Conservation (phyloP, 2,797 vertebrate species). For the Macrochelys suwanniensis region DNA sequence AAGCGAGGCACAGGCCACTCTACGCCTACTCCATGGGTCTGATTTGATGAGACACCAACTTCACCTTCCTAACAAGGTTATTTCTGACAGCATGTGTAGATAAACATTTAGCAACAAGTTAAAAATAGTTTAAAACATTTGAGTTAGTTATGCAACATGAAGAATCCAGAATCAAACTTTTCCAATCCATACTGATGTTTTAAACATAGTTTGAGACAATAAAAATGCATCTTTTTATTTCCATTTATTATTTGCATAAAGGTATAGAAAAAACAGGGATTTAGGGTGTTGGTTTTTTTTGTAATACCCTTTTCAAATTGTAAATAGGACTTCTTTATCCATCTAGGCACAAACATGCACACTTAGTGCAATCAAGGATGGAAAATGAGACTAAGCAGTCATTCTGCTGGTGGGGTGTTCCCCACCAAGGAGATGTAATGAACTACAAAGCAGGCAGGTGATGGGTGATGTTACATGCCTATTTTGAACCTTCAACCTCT, state of each 20-base stretch:
- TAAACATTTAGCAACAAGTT: slow-evolving; percentile 87
- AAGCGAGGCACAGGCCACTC: slow-evolving; percentile 91
- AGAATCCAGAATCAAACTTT: slow-evolving; percentile 54
- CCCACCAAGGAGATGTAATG: slow-evolving; percentile 78
- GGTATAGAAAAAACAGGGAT: slow-evolving; percentile 65
- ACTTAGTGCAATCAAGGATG: slow-evolving; percentile 79
- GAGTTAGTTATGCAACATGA: slow-evolving; percentile 71
- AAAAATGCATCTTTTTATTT: slow-evolving; percentile 49
- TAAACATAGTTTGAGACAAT: slow-evolving; percentile 52
- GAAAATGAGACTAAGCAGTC: slow-evolving; percentile 79
- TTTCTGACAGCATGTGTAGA: slow-evolving; percentile 96
- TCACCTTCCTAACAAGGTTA: slow-evolving; percentile 93
- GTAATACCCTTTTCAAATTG: slow-evolving; percentile 61
- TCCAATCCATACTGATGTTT: slow-evolving; percentile 46
- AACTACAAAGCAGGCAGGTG: slow-evolving; percentile 72
- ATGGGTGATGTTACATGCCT: slow-evolving; percentile 72
- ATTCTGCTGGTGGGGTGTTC: slow-evolving; percentile 80
- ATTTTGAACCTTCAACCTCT: slow-evolving; percentile 69
- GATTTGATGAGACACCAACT: slow-evolving; percentile 93
- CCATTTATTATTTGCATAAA: slow-evolving; percentile 58
- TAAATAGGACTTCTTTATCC: slow-evolving; percentile 81
- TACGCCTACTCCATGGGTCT: slow-evolving; percentile 90
- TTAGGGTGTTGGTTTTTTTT: background rate
- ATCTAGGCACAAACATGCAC: slow-evolving; percentile 80
- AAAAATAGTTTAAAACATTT: slow-evolving; percentile 78